Evolutionary conservation across 2,797 vertebrate genomes (phyloP), one percentile per base, ranked within the genome.

Genomic region (Amazona ochrocephala): DNA sequence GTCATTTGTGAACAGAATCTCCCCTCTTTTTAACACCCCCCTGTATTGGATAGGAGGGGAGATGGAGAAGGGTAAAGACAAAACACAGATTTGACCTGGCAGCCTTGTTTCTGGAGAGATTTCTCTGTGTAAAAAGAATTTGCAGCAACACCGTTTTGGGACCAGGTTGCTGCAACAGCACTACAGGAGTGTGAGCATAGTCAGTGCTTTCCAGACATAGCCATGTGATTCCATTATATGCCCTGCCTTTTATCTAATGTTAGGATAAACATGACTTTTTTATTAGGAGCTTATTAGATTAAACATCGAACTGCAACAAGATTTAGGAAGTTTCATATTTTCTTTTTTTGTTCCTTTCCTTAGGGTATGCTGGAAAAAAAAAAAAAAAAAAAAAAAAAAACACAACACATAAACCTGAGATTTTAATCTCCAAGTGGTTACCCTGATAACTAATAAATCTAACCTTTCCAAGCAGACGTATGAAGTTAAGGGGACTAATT

Each of bases 401-500:
- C 5, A 24, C n/a, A 34, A 24, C 13, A 30, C n/a, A 79, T 5
- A 60, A 80, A 61, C 32, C 81, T 90, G 73, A 82, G 87, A 96
- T 97, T 98, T 97, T 96, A 96, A 97, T 97, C 96, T 97, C 88
- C 86, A 96, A 97, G 95, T 94, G 95, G 94, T 90, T 98, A 92
- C 94, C 95, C 84, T 94, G 92, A 96, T 95, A 97, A 97, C 96
- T 98, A 98, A 98, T 98, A 98, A 98, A 98, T 98, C 96, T 98
- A 98, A 98, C 98, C 98, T 98, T 98, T 98, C 97, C 90, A 95
- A 90, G 92, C 66, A 87, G 96, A 98, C 88, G 39, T 97, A 97
- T 96, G 96, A 97, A 97, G 97, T 97, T 97, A 98, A 97, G 96
- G 95, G 94, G 95, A 96, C 97, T 98, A 98, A 98, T 98, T 98